Base-by-base conservation (phyloP, 2,113 vertebrate genomes). In the Phyllostomus hastatus region DNA sequence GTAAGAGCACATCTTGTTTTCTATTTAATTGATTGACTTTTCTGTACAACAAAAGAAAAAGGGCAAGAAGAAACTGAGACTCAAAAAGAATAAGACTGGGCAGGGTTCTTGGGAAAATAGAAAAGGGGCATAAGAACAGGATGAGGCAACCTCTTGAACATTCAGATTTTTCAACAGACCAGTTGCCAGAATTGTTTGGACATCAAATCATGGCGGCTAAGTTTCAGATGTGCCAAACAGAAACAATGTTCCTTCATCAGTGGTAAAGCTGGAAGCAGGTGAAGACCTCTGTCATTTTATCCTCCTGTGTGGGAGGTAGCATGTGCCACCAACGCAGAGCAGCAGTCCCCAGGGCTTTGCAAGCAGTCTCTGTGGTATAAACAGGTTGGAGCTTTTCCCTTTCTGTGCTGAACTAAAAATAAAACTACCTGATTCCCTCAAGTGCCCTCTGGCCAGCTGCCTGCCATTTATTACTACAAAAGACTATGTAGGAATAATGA, bases 341-440 rank as follows among this genome's bases (percentile, higher is more conserved):
- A 96, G 82, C 52, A 2, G 11, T 87, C 66, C 86, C 50, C 50
- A 92, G 79, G 73, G 26, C 67, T 96, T 20, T 88, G 48, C 35
- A 48, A 96, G 41, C 43, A 75, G 75, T 43, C 10, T 91, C 1
- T 85, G 52, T 69, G 12, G 17, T 90, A 1, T 80, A 87, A 97
- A 96, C 2, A 96, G 35, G 57, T 92, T 46, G 90, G 0, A 1
- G 20, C 72, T 92, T 97, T 95, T 86, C 38, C 67, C 52, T 52
- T 88, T 91, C 64, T 90, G 6, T 54, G 15, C 81, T 89, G 93
- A 54, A 12, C 54, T 96, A 91, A 95, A 97, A 97, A 95, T 97
- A 96, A 85, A 95, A 96, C 79, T 75, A 87, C 46, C 69, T 96
- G 22, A 43, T 64, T 88, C 38, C 87, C 93, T 95, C 28, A 72